Base-by-base conservation (phyloP, 2,888 invertebrate genomes). In the Acanthopleura granulata region DNA sequence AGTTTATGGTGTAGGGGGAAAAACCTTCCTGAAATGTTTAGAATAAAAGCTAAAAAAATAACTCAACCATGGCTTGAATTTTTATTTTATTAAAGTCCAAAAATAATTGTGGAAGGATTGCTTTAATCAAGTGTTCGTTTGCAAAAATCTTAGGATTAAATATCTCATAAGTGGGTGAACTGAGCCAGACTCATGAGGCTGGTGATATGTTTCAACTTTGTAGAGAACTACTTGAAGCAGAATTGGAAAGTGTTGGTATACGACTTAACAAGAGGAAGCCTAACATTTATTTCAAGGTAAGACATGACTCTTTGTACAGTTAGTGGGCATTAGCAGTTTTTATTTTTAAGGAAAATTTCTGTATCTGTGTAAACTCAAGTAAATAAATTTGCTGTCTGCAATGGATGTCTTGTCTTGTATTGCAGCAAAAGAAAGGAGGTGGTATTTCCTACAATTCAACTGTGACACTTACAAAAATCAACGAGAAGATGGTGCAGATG, bases 401-500 rank as follows among this genome's bases (percentile, higher is more conserved):
- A 30, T 25, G 29, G 18, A 61, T 40, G 18, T 62, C 14, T 69
- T 62, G 11, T 72, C 69, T 75, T 62, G 74, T 74, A 71, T 82
- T 82, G 70, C 90, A 95, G 95, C 92, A 94, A 72, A 97, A 98
- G 91, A 98, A 98, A 91, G 97, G 97, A 27, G 99, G 97, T 62
- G 99, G 99, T 4, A 91, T 99, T 27, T 97, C 98, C 4, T 99
- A 99, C 91, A 99, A 98, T 90, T 95, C 98, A 0, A 99, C 98
- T 0, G 96, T 97, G 88, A 94, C 96, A 30, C 92, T 99, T 74
- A 97, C 97, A 0, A 95, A 95, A 91, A 94, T 96, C 77, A 97
- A 96, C 89, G 99, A 99, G 91, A 99, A 98, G 92, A 92, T 99
- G 93, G 97, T 99, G 78, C 98, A 99, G 92, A 94, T 97, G 93